phyloP scores from a whole-genome alignment of 2,888 invertebrate genomes.

The Protodeltote pygarga region DNA sequence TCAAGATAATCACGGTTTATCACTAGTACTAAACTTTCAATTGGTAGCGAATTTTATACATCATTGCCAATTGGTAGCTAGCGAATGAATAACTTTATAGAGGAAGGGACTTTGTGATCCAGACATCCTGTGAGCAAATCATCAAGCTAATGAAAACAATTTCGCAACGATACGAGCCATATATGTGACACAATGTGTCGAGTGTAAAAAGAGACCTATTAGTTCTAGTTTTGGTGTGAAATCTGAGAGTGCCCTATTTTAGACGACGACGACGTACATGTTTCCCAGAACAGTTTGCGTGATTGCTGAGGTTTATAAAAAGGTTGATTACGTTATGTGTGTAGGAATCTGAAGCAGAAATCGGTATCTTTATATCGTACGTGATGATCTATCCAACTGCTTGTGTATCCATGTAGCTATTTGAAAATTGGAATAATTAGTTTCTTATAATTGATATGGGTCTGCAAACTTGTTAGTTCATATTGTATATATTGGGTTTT shows the following conservation, averaged over 20 bases:
- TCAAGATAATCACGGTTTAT: conserved; percentile 49
- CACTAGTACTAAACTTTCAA: conserved; percentile 39
- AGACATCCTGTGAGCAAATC: conserved; percentile 64
- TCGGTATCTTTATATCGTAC: conserved; percentile 33
- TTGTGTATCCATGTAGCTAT: conserved; percentile 26
- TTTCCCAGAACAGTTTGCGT: conserved; percentile 43
- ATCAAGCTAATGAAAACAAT: conserved; percentile 47
- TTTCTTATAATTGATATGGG: conserved; percentile 11
- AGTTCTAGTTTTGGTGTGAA: conserved; percentile 52
- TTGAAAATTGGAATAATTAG: conserved; percentile 30
- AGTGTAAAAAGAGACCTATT: conserved; percentile 46
- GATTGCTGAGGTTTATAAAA: conserved; percentile 43
- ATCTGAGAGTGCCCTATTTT: conserved; percentile 46
- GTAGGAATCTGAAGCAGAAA: conserved; percentile 40
- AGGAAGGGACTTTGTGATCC: conserved; percentile 61
- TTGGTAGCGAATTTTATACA: conserved; percentile 20
- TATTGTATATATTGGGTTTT: conserved; percentile 5
- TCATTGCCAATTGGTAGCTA: conserved; percentile 38
- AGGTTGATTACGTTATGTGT: conserved; percentile 45
- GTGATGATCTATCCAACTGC: conserved; percentile 31
- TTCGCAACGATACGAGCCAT: conserved; percentile 44
- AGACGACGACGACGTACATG: conserved; percentile 38
- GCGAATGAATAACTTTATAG: conserved; percentile 57
- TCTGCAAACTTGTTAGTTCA: conserved; percentile 11
- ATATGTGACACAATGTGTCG: conserved; percentile 52